Evolutionary conservation across 2,113 vertebrate genomes (phyloP).

Genomic region (Aix galericulata): DNA sequence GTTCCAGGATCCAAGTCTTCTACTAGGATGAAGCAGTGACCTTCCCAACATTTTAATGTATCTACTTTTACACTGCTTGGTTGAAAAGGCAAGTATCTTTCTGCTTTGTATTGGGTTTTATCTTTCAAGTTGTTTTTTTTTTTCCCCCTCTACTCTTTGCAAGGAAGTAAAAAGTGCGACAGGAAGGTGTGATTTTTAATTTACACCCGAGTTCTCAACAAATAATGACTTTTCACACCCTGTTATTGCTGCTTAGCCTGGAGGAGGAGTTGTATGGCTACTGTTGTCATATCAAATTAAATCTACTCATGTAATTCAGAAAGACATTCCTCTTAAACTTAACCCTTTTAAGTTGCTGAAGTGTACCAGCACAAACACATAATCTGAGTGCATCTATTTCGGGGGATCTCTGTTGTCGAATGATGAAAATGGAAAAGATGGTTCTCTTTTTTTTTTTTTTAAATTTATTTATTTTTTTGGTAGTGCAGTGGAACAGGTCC

Average conservation of each 20-base stretch:
- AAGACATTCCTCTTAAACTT: constrained; percentile 56
- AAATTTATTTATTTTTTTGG: background rate
- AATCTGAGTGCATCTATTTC: background rate
- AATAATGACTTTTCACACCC: constrained; percentile 84
- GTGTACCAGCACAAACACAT: background rate
- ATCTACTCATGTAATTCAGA: constrained; percentile 51
- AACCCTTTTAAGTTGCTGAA: constrained; percentile 66
- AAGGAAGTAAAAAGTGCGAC: constrained; percentile 78
- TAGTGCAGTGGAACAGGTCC: background rate
- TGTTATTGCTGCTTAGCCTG: constrained; percentile 66
- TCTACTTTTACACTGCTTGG: background rate
- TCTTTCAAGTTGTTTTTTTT: constrained; percentile 12
- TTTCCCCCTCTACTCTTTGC: constrained; percentile 33
- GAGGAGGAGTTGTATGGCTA: constrained; percentile 69
- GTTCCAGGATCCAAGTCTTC: background rate
- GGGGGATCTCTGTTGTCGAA: background rate
- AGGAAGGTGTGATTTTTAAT: constrained; percentile 84
- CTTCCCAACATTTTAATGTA: background rate
- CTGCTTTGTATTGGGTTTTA: constrained; percentile 29
- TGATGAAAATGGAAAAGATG: background rate
- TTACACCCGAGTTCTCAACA: constrained; percentile 76
- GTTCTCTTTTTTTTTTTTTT: background rate
- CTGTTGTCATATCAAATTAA: constrained; percentile 74
- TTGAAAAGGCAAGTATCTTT: background rate
- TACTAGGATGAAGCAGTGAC: background rate